These are phyloP conservation scores for Cheumatopsyche charites DNA, from an alignment of 1,140 invertebrate species.

Conservation along the genomic window DNA sequence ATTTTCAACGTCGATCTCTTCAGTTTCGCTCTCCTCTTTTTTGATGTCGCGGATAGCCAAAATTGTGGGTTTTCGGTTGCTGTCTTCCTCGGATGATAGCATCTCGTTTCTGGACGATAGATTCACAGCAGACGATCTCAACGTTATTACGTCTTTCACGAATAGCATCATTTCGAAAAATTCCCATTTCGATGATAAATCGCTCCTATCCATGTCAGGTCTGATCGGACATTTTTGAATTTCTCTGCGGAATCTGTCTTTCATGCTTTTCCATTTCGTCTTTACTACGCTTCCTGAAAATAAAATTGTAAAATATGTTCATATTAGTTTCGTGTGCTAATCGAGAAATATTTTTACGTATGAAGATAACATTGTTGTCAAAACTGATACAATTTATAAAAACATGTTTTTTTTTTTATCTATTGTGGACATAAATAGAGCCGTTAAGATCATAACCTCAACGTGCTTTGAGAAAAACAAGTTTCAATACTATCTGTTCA, in stretches of 20 bases:
- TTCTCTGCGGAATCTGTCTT: constrained; percentile 19
- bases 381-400: too few species aligned
- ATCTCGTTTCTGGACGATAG: neutral
- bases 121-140: neutral
- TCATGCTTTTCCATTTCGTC: constrained; percentile 24
- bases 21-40: constrained; percentile 9
- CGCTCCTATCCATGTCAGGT: constrained; percentile 9
- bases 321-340: too few species aligned
- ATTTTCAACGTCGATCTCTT: neutral
- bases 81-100: neutral
- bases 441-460: too few species aligned
- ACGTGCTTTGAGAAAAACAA: too few species aligned
- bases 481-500: too few species aligned
- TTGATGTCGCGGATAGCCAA: neutral
- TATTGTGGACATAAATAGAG: too few species aligned
- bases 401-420: too few species aligned
- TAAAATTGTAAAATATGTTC: too few species aligned
- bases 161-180: constrained; percentile 25
- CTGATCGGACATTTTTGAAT: constrained; percentile 12
- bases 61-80: neutral
- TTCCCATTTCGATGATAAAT: constrained; percentile 11
- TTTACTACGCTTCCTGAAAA: constrained; percentile 14
- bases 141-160: constrained; percentile 6
- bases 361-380: too few species aligned
- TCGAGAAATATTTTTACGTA: too few species aligned